These are phyloP conservation scores for Pristionchus japonicus DNA, from an alignment of 2,888 invertebrate species.

Conservation along the genomic window DNA sequence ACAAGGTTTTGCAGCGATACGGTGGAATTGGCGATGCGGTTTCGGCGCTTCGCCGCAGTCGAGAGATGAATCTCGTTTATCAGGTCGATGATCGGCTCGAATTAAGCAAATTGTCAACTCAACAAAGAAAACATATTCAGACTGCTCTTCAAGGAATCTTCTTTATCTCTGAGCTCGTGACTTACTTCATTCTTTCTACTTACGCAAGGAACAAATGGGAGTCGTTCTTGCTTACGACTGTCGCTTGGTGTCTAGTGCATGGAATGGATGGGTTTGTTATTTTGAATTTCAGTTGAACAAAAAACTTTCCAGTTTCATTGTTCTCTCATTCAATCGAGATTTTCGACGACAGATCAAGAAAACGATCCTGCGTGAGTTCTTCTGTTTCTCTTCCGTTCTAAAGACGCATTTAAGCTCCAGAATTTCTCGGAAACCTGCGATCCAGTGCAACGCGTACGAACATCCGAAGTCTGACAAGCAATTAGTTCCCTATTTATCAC, in stretches of 20 bases:
- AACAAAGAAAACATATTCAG: not conserved
- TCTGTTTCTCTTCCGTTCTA: too few relatives aligned
- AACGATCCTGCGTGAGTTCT: too few relatives aligned
- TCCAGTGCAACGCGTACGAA: too few relatives aligned
- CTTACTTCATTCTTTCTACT: slow-evolving; percentile 51
- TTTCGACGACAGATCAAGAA: not conserved
- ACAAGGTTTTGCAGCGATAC: not conserved
- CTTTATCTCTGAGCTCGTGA: slow-evolving; percentile 53
- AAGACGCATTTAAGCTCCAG: too few relatives aligned
- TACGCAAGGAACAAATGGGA: slow-evolving; percentile 48
- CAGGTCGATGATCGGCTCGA: too few relatives aligned
- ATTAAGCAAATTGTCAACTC: not conserved
- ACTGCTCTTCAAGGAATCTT: slow-evolving; percentile 52
- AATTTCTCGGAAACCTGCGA: too few relatives aligned
- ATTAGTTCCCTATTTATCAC: too few relatives aligned
- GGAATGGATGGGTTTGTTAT: slow-evolving; percentile 50
- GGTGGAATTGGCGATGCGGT: not conserved
- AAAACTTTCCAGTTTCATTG: not conserved
- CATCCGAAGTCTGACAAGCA: too few relatives aligned
- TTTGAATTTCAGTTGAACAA: not conserved
- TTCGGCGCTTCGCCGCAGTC: not conserved
- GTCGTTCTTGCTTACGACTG: slow-evolving; percentile 49
- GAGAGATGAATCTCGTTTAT: not conserved
- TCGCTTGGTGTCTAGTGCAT: slow-evolving; percentile 53
- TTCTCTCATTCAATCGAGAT: not conserved